A percentile compares a stretch with the other conserved stretches of the same genome.
These are phyloP conservation scores for Congeria kusceri DNA, from an alignment of 2,888 invertebrate species.

Conservation along the genomic window DNA sequence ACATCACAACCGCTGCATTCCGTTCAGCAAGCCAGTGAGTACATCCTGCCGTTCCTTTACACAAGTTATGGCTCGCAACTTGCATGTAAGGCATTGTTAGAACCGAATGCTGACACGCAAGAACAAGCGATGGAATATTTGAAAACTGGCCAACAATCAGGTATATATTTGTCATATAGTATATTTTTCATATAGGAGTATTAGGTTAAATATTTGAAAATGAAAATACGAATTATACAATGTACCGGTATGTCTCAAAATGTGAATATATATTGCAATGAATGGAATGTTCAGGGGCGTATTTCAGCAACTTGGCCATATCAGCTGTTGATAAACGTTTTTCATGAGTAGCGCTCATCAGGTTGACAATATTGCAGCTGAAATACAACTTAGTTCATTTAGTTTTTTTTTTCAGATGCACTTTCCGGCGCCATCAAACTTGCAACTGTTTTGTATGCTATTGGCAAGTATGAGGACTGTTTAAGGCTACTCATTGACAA, in stretches of 20 bases:
- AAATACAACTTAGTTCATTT: too few relatives aligned
- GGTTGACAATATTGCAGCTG: too few relatives aligned
- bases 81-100: background rate
- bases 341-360: too few relatives aligned
- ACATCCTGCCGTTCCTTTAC: background rate
- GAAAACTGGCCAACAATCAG: background rate
- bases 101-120: background rate
- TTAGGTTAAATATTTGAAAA: too few relatives aligned
- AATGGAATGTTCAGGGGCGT: too few relatives aligned
- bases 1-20: background rate
- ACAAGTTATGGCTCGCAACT: constrained; percentile 2
- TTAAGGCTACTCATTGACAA: background rate
- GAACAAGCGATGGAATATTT: background rate
- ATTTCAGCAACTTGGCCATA: too few relatives aligned
- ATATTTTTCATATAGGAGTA: too few relatives aligned
- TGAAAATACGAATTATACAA: too few relatives aligned
- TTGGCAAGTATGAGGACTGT: constrained; percentile 1
- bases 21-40: background rate
- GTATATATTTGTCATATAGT: background rate
- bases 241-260: too few relatives aligned
- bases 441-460: background rate
- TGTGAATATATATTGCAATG: too few relatives aligned
- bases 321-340: too few relatives aligned
- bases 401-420: background rate
- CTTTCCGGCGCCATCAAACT: background rate